A percentile compares a stretch with the other conserved stretches of the same genome.
These are phyloP conservation scores for Herpailurus yagouaroundi DNA, from an alignment of 2,113 vertebrate species.

Conservation along the genomic window DNA sequence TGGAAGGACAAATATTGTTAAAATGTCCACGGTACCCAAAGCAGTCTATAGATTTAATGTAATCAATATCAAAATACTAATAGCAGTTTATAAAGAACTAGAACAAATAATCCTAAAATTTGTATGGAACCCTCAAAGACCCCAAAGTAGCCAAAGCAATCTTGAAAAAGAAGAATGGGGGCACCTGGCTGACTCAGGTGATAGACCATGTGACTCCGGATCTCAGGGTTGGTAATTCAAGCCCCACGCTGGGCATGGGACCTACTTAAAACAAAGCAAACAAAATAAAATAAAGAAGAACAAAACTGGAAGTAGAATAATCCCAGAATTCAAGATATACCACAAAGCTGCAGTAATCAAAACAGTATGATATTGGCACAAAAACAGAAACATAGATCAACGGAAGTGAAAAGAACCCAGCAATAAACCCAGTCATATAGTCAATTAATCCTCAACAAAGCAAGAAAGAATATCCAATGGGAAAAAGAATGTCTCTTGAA, in stretches of 20 bases:
- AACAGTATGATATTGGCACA: neutral
- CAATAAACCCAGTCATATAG: neutral
- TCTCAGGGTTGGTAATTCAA: neutral
- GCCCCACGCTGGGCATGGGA: neutral
- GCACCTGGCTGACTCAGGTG: no score
- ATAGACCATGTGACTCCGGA: no score
- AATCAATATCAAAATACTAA: no score
- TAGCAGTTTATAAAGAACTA: no score
- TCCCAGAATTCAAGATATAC: neutral
- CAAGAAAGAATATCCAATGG: neutral
- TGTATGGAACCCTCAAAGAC: no score
- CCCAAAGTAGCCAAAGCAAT: no score
- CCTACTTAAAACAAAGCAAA: neutral
- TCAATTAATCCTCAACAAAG: neutral
- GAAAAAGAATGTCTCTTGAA: neutral
- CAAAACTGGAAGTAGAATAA: neutral
- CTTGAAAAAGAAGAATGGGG: no score
- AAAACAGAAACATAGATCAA: neutral
- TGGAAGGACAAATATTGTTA: no score
- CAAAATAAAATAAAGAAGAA: neutral
- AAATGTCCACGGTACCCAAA: no score
- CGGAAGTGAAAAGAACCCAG: neutral
- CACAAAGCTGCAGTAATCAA: neutral
- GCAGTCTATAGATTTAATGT: no score
- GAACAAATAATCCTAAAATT: no score